phyloP scores from a whole-genome alignment of 2,113 vertebrate genomes.

The Rhinolophus ferrumequinum region DNA sequence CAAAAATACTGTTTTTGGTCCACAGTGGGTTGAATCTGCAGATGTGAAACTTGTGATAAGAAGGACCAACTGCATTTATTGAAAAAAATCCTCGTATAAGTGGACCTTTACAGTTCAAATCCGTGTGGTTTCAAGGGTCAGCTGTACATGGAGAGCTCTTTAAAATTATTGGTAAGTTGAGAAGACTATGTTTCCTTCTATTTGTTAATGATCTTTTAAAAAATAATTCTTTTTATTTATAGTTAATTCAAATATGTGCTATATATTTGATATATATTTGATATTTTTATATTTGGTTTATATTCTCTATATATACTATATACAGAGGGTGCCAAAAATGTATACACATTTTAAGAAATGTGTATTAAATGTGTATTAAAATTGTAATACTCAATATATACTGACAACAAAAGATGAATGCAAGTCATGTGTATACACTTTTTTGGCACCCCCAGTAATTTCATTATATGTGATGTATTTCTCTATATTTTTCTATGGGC shows the following conservation, averaged over 20 bases:
- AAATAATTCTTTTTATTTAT: conserved; percentile 33
- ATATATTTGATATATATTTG: not conserved
- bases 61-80: not conserved
- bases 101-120: not conserved
- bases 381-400: no score
- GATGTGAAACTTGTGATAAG: not conserved
- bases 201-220: not conserved
- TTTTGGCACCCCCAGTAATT: not conserved
- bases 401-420: no score
- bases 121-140: not conserved
- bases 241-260: not conserved
- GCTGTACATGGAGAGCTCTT: not conserved
- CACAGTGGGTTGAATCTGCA: not conserved
- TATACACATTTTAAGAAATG: no score
- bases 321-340: no score
- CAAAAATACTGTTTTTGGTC: not conserved
- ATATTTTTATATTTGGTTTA: not conserved
- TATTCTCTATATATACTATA: not conserved
- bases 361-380: no score
- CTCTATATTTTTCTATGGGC: not conserved
- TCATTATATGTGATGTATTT: not conserved
- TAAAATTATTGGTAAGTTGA: not conserved
- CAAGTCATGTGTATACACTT: no score
- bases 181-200: not conserved
- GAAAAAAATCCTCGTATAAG: not conserved